phyloP scores from a whole-genome alignment of 2,888 invertebrate genomes.

The Papilio gigon region DNA sequence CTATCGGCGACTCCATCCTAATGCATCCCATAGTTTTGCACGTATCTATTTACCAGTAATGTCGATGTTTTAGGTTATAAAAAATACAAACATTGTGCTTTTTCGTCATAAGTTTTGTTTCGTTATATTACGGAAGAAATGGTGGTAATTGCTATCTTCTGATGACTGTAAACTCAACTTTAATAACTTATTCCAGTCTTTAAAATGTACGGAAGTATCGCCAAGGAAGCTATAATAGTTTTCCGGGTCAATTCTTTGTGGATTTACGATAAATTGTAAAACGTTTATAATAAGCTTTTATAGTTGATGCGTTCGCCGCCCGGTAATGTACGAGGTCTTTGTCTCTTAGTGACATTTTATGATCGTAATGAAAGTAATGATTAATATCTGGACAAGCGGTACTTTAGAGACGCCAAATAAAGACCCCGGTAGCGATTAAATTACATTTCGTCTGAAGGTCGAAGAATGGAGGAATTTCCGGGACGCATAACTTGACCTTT shows the following conservation, averaged over 20 bases:
- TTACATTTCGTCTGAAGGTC: conserved; percentile 35
- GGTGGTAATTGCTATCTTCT: not conserved
- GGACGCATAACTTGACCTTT: conserved; percentile 27
- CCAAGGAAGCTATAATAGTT: conserved; percentile 18
- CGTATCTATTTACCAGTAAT: not conserved
- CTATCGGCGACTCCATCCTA: not conserved
- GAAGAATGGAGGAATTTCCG: conserved; percentile 29
- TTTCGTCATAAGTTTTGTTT: not conserved
- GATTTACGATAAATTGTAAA: conserved; percentile 23
- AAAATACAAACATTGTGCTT: not conserved
- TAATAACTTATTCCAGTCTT: conserved; percentile 11
- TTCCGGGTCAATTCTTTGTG: conserved; percentile 36
- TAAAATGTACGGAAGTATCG: conserved; percentile 32
- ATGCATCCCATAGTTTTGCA: not conserved
- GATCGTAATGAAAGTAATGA: conserved; percentile 37
- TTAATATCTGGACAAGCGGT: conserved; percentile 27
- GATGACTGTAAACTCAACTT: not conserved
- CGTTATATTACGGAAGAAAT: conserved; percentile 15
- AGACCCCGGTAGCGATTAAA: conserved; percentile 41
- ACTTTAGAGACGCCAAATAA: conserved; percentile 27
- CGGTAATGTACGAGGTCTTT: conserved; percentile 26
- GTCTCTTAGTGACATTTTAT: conserved; percentile 39
- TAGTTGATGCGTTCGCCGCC: conserved; percentile 3
- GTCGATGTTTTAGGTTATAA: not conserved
- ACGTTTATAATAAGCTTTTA: conserved; percentile 27